phyloP scores from a whole-genome alignment of 2,888 invertebrate species.

The Pyralis farinalis region DNA sequence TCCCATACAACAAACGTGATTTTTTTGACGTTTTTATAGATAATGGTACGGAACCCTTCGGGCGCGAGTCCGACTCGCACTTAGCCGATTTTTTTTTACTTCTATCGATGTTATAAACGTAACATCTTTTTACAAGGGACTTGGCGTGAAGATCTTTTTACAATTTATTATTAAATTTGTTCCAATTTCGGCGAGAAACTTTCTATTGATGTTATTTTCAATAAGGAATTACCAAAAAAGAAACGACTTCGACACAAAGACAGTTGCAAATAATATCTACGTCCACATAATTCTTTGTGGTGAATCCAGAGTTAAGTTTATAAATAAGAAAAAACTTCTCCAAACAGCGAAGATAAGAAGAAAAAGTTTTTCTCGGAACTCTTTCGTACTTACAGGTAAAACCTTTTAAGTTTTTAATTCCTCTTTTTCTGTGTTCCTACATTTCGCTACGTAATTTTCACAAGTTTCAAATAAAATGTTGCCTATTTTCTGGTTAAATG shows the following conservation, averaged over 20 bases:
- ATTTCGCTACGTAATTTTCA: conserved; percentile 2
- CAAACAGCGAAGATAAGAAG: conserved; percentile 8
- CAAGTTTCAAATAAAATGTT: neutral
- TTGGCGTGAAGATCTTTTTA: too few relatives aligned
- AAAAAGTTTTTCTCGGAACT: conserved; percentile 7
- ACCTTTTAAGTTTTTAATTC: conserved; percentile 10
- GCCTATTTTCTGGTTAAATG: neutral
- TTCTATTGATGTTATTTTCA: neutral
- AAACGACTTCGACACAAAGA: neutral
- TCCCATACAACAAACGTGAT: too few relatives aligned
- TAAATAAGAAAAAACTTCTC: conserved; percentile 4
- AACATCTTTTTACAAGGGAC: too few relatives aligned
- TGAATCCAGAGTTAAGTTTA: neutral
- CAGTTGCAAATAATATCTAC: conserved; percentile 1
- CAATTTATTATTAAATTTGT: too few relatives aligned
- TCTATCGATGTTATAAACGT: too few relatives aligned
- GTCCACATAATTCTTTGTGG: neutral
- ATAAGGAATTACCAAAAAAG: neutral
- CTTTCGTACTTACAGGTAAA: conserved; percentile 10
- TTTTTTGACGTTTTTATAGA: too few relatives aligned
- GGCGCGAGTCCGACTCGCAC: too few relatives aligned
- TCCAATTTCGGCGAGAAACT: conserved; percentile 9
- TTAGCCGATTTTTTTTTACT: too few relatives aligned
- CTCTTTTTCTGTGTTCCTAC: neutral
- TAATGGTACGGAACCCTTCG: too few relatives aligned